A percentile compares a stretch with the other conserved stretches of the same genome.
Conservation (phyloP, 1,140 invertebrate species). For the Danaus melanippus region DNA sequence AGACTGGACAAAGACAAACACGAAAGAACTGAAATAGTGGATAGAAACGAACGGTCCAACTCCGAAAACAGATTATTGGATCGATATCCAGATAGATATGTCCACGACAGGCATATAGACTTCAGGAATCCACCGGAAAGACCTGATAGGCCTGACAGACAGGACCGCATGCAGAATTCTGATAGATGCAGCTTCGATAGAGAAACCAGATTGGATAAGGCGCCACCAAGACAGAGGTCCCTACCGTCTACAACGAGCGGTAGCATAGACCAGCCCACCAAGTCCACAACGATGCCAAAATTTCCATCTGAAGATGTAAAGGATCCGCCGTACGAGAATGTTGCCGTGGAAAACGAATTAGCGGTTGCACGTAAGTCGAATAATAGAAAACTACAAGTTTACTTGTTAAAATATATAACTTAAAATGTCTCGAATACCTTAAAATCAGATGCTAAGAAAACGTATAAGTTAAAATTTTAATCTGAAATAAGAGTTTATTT, state of each 20-base stretch:
- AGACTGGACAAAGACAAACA: slow-evolving; percentile 16
- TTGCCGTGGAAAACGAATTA: slow-evolving; percentile 52
- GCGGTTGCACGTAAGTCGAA: slow-evolving; percentile 47
- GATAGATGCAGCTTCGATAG: slow-evolving; percentile 44
- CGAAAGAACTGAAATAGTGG: slow-evolving; percentile 19
- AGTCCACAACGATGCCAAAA: slow-evolving; percentile 62
- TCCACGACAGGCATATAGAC: slow-evolving; percentile 33
- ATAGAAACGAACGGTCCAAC: slow-evolving; percentile 20
- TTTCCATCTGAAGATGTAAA: slow-evolving; percentile 56
- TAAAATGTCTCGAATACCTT: no score
- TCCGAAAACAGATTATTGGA: slow-evolving; percentile 29
- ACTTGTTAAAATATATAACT: no score
- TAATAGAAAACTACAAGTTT: neutral
- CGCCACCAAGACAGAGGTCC: slow-evolving; percentile 54
- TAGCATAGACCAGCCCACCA: slow-evolving; percentile 45
- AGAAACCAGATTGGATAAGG: slow-evolving; percentile 41
- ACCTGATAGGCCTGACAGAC: slow-evolving; percentile 44
- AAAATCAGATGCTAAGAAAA: no score
- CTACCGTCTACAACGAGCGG: slow-evolving; percentile 43
- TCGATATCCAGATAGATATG: slow-evolving; percentile 18
- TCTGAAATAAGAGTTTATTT: neutral
- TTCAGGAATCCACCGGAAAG: slow-evolving; percentile 43
- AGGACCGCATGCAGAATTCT: slow-evolving; percentile 13
- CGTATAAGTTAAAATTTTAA: neutral
- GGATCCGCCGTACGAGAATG: slow-evolving; percentile 65